These are phyloP conservation scores for Bradypodion ventrale DNA, from an alignment of 2,797 vertebrate species.

Conservation along the genomic window DNA sequence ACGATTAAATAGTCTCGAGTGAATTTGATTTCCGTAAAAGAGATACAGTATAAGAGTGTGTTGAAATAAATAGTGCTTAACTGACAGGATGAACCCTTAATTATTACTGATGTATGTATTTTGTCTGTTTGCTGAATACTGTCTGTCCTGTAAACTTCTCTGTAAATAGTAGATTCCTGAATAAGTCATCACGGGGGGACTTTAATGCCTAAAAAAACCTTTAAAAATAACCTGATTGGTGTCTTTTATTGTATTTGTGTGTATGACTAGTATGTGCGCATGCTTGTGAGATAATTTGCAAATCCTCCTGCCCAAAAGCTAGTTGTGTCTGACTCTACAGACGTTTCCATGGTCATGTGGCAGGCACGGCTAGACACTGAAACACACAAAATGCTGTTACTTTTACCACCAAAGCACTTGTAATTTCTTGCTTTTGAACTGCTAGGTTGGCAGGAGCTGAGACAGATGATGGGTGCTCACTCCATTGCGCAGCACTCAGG, in stretches of 20 bases:
- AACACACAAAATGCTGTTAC: too few species aligned
- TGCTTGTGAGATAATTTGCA: slow-evolving; percentile 10
- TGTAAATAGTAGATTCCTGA: background rate
- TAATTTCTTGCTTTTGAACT: too few species aligned
- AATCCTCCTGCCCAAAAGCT: too few species aligned
- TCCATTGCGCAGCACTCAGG: too few species aligned
- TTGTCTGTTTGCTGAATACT: slow-evolving; percentile 21
- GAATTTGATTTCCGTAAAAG: background rate
- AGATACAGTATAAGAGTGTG: background rate
- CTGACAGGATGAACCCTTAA: background rate
- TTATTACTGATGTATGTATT: slow-evolving; percentile 52
- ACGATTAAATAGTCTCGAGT: background rate
- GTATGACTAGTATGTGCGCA: background rate
- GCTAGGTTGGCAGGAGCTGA: too few species aligned
- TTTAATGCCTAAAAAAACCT: slow-evolving; percentile 4
- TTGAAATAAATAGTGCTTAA: background rate
- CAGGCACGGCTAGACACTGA: too few species aligned
- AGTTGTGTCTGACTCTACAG: too few species aligned
- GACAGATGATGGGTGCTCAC: too few species aligned
- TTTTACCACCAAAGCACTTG: too few species aligned
- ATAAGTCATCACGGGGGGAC: background rate
- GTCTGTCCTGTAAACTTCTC: slow-evolving; percentile 25
- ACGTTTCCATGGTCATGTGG: too few species aligned
- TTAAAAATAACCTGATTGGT: too few species aligned
- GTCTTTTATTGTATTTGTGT: background rate